These are phyloP conservation scores for Trinorchestia longiramus DNA, from an alignment of 1,140 invertebrate species.

Conservation along the genomic window DNA sequence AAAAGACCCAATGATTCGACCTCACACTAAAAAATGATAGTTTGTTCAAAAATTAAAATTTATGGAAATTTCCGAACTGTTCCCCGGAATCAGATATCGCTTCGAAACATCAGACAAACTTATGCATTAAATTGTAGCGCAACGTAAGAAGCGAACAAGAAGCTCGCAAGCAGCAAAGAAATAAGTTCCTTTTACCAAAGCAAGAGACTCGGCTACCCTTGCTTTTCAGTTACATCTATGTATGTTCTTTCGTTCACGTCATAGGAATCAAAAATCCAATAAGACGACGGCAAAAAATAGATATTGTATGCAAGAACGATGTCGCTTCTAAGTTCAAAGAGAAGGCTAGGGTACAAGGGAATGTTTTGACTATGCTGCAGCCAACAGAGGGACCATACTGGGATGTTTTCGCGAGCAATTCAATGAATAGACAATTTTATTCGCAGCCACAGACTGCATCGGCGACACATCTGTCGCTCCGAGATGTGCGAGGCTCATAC, in stretches of 20 bases:
- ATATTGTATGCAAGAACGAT: background rate
- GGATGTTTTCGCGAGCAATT: slow-evolving; percentile 23
- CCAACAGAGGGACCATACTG: background rate
- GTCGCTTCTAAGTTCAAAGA: background rate
- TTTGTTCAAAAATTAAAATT: background rate
- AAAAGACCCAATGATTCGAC: background rate
- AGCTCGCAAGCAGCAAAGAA: background rate
- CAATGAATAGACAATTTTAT: slow-evolving; percentile 37
- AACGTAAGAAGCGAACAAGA: background rate
- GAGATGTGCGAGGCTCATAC: background rate
- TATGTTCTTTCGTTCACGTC: background rate
- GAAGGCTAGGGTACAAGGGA: background rate
- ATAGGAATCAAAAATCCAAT: background rate
- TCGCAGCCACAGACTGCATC: background rate
- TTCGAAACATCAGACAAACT: background rate
- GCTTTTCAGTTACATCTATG: background rate
- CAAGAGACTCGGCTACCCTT: background rate
- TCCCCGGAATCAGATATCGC: background rate
- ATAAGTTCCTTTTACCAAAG: background rate
- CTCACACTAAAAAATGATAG: background rate
- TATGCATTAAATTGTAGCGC: background rate
- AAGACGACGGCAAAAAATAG: background rate
- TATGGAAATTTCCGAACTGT: background rate
- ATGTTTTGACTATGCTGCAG: background rate
- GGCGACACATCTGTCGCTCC: background rate